These are phyloP conservation scores for Elymnias hypermnestra DNA, from an alignment of 1,140 invertebrate species.

Conservation along the genomic window DNA sequence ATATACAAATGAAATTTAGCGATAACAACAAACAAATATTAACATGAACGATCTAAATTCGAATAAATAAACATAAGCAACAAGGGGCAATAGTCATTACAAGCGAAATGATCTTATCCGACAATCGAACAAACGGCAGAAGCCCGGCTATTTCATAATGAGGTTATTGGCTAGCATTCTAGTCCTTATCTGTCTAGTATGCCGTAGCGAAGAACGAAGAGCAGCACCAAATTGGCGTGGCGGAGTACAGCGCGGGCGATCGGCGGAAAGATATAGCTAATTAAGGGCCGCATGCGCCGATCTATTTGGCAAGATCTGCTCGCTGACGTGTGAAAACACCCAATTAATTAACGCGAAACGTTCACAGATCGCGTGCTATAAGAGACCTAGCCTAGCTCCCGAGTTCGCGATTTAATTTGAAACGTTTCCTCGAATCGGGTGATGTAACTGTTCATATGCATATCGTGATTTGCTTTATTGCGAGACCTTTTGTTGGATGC, in stretches of 20 bases:
- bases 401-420: conserved; percentile 35
- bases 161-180: conserved; percentile 72
- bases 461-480: conserved; percentile 17
- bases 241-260: conserved; percentile 56
- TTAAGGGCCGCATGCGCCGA: conserved; percentile 66
- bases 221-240: conserved; percentile 71
- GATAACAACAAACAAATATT: conserved; percentile 4
- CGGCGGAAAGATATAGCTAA: conserved; percentile 62
- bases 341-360: conserved; percentile 73
- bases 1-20: conserved; percentile 1
- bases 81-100: conserved; percentile 32
- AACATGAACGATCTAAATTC: conserved; percentile 2
- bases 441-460: conserved; percentile 30
- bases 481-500: conserved; percentile 5
- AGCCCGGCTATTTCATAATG: conserved; percentile 70
- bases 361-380: conserved; percentile 44
- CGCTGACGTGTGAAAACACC: conserved; percentile 74
- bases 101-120: conserved; percentile 48
- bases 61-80: conserved; percentile 4
- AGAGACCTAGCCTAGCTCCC: conserved; percentile 31
- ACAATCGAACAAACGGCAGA: conserved; percentile 48
- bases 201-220: conserved; percentile 52
- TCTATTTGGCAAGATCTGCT: conserved; percentile 71
- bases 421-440: conserved; percentile 29
- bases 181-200: conserved; percentile 59